phyloP scores from a whole-genome alignment of 2,797 vertebrate genomes.

The Phataginus tricuspis region DNA sequence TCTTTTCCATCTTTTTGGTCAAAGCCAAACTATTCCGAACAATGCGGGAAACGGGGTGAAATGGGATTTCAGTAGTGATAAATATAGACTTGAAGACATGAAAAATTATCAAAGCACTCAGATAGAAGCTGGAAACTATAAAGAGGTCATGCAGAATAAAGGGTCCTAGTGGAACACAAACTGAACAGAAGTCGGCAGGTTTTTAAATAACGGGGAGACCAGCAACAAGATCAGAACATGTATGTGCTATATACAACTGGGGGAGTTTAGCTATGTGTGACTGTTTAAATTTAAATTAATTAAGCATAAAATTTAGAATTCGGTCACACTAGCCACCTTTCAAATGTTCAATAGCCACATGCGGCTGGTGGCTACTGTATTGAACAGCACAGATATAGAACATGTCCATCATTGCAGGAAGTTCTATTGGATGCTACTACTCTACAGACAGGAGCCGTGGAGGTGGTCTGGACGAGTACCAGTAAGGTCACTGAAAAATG shows the following conservation, averaged over 20 bases:
- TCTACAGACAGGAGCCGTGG: neutral
- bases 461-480: neutral
- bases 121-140: slow-evolving; percentile 15
- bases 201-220: neutral
- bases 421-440: neutral
- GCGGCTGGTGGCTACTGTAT: neutral
- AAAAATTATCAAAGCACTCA: slow-evolving; percentile 34
- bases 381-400: neutral
- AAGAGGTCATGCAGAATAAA: neutral
- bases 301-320: neutral
- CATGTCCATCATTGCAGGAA: neutral
- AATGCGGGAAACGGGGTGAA: neutral
- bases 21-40: slow-evolving; percentile 37
- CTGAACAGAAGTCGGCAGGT: neutral
- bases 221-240: slow-evolving; percentile 16
- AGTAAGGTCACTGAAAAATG: neutral
- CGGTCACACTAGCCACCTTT: neutral
- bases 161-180: neutral
- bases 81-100: neutral
- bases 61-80: neutral
- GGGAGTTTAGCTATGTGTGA: neutral
- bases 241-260: neutral
- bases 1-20: slow-evolving; percentile 23
- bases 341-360: neutral
- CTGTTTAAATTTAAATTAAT: slow-evolving; percentile 34